Evolutionary conservation across 2,888 invertebrate species (phyloP).

Genomic region (Acrobasis repandana): DNA sequence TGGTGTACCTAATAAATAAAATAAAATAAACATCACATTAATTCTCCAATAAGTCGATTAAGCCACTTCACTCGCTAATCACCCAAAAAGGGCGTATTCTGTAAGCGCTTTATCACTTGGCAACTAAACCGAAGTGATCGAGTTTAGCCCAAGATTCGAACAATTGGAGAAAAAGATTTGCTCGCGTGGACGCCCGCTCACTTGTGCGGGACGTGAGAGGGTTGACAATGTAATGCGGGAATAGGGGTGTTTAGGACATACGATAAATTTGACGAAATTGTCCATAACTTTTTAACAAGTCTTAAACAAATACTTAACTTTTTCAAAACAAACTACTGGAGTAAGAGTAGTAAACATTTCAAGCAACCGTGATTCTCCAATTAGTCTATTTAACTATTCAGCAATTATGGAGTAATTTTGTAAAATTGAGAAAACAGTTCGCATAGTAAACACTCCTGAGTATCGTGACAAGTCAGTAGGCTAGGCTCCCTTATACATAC

Average conservation of each 20-base stretch:
- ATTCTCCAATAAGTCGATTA: constrained; percentile 7
- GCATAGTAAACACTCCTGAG: too few species aligned
- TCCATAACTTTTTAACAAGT: too few species aligned
- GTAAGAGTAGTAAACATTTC: too few species aligned
- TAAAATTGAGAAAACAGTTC: too few species aligned
- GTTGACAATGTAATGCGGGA: constrained; percentile 45
- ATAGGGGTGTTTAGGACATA: constrained; percentile 39
- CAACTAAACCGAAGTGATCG: constrained; percentile 60
- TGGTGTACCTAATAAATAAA: background rate
- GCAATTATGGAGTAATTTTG: too few species aligned
- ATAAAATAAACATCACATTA: background rate
- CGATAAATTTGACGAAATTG: constrained; percentile 22
- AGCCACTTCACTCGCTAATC: constrained; percentile 37
- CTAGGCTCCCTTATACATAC: too few species aligned
- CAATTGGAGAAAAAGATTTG: constrained; percentile 67
- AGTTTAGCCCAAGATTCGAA: constrained; percentile 79
- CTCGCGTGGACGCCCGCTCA: constrained; percentile 41
- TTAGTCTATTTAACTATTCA: too few species aligned
- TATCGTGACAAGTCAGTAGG: too few species aligned
- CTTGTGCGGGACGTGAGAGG: constrained; percentile 70
- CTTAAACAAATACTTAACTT: too few species aligned
- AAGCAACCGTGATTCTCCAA: too few species aligned
- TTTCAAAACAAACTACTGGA: too few species aligned
- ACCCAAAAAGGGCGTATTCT: constrained; percentile 36
- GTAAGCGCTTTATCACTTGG: constrained; percentile 70